Conservation (phyloP, 2,113 vertebrate genomes). For the Circaetus cinerascens region DNA sequence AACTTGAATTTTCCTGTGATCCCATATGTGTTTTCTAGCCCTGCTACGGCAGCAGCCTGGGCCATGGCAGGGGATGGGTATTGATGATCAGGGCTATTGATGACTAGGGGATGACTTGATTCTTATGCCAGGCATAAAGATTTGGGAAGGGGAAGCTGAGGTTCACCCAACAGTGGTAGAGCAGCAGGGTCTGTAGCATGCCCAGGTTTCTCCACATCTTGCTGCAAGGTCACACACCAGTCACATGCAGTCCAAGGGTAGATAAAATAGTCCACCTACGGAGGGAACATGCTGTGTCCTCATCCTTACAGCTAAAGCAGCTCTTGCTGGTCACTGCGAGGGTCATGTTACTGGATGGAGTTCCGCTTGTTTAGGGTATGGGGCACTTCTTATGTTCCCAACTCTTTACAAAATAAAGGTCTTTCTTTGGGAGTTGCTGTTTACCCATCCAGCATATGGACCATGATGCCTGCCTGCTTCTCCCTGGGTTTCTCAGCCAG, state of each 20-base stretch:
- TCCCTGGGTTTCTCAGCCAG: background rate
- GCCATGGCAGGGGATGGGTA: background rate
- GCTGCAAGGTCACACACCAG: background rate
- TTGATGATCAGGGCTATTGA: background rate
- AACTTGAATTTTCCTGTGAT: background rate
- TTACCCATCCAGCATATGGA: background rate
- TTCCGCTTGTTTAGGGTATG: background rate
- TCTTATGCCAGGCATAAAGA: background rate
- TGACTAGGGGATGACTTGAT: background rate
- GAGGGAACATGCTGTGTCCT: background rate
- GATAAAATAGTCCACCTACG: background rate
- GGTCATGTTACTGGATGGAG: background rate
- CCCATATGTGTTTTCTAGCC: background rate
- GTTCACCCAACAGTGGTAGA: background rate
- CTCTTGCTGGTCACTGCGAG: background rate
- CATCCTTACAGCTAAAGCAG: background rate
- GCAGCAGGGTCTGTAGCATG: background rate
- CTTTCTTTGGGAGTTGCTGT: background rate
- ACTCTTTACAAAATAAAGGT: background rate
- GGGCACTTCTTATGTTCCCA: background rate
- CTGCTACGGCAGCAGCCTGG: background rate
- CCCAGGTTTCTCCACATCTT: background rate
- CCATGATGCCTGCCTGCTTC: background rate
- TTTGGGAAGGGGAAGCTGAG: background rate
- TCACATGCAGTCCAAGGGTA: background rate